A percentile compares a stretch with the other conserved stretches of the same genome.
Evolutionary conservation across 2,797 vertebrate species (phyloP).

Genomic region (Orientallactaga sibirica): DNA sequence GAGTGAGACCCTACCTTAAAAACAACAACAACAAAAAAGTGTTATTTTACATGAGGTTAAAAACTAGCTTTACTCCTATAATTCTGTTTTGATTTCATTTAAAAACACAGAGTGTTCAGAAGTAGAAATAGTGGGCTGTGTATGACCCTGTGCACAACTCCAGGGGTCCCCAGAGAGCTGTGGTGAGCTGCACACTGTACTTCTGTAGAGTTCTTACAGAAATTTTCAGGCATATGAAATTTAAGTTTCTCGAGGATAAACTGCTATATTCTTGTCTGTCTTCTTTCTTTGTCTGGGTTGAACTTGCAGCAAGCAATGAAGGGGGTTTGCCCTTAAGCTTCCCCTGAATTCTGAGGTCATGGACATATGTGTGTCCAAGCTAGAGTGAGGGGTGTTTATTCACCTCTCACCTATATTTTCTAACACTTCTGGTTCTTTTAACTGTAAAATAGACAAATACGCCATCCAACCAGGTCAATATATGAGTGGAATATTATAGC

Average conservation of each 20-base stretch:
- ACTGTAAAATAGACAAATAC: conserved; percentile 17
- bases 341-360: not conserved
- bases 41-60: conserved; percentile 17
- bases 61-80: not conserved
- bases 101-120: not conserved
- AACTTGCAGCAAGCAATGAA: not conserved
- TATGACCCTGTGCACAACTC: not conserved
- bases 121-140: not conserved
- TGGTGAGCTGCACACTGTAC: not conserved
- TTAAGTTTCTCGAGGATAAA: conserved; percentile 6
- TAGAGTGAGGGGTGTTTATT: not conserved
- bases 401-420: conserved; percentile 8
- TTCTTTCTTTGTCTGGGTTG: not conserved
- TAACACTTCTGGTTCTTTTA: not conserved
- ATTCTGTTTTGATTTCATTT: conserved; percentile 48
- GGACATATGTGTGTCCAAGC: not conserved
- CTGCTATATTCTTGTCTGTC: not conserved
- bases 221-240: not conserved
- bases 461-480: not conserved
- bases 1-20: too few relatives aligned
- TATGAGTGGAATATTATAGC: not conserved
- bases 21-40: not conserved
- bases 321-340: not conserved
- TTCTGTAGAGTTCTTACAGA: not conserved
- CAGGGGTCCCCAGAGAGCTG: not conserved